Evolutionary conservation across 2,888 invertebrate genomes (phyloP), one percentile per base, ranked within the genome.

Genomic region (Barypeithes pellucidus): DNA sequence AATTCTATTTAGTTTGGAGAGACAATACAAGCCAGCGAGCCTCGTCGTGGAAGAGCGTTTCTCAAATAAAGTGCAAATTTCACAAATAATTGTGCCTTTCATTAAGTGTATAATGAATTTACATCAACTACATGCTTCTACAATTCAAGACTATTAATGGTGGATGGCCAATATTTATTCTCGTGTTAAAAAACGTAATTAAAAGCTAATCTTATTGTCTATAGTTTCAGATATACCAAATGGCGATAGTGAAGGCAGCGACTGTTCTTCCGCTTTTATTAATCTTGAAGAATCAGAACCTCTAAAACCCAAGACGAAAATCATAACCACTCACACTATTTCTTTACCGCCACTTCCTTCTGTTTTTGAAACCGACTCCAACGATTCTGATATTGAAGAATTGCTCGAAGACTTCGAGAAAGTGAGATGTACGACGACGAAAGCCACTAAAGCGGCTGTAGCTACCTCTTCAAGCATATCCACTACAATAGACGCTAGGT

Each of bases 331-430:
- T n/a, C 82, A 81, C 75, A 81, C 78, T 57, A 87, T 86, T 72
- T 86, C 85, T 4, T 87, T 87, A 59, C 87, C 86, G 2, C 87
- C 86, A 75, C 83, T 93, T 54, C 91, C 92, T 0, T 93, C 93
- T 16, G 88, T 94, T 12, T 90, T 92, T 39, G 95, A 95, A 82
- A 94, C 93, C 0, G 95, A 95, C 75, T 75, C 73, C 14, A 68
- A 68, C 43, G 95, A 95, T 81, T 94, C 94, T 0, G 95, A 95
- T 79, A 88, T 93, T 0, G 95, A 95, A 81, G 94, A 94, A 78
- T 91, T 93, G 74, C 86, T 94, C 0, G 94, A 93, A 76, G 91
- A 91, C 78, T 89, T 91, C 9, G 91, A 82, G 41, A 91, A 81
- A 87, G 73, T 79, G 2, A 70, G 89, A 52, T 89, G 89, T 3